A percentile compares a stretch with the other conserved stretches of the same genome.
Conservation (phyloP, 2,888 invertebrate species). For the Eudemis profundana region DNA sequence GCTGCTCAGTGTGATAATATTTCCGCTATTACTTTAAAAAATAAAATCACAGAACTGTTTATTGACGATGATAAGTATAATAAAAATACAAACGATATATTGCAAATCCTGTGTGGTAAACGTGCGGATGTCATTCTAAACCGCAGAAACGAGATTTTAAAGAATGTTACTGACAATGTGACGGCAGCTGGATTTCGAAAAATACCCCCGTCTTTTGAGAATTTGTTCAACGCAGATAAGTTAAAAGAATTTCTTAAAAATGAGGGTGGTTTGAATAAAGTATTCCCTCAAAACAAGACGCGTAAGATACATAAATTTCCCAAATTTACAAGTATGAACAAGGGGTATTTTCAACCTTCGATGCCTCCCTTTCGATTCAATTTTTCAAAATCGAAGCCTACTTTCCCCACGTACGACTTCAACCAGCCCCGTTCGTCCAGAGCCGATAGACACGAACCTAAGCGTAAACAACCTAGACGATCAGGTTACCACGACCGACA, state of each 20-base stretch:
- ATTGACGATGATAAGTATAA: conserved; percentile 15
- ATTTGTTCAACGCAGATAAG: conserved; percentile 2
- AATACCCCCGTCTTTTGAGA: conserved; percentile 1
- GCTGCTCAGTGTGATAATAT: conserved; percentile 8
- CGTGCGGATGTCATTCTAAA: conserved; percentile 10
- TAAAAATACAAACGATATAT: conserved; percentile 10
- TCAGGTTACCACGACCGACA: not conserved
- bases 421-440: not conserved
- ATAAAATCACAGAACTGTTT: conserved; percentile 9
- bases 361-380: not conserved
- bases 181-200: conserved; percentile 3
- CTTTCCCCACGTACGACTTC: not conserved
- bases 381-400: not conserved
- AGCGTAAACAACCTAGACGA: not conserved
- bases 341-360: not conserved
- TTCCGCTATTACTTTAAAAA: not conserved
- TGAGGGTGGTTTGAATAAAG: conserved; percentile 11
- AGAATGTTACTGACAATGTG: conserved; percentile 1
- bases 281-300: not conserved
- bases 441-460: conserved; percentile 3
- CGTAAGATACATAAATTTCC: not conserved
- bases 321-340: not conserved
- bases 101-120: conserved; percentile 13
- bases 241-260: conserved; percentile 32
- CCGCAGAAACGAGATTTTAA: conserved; percentile 3